Evolutionary conservation across 2,888 invertebrate species (phyloP).

Genomic region (Flexamia atlantica): DNA sequence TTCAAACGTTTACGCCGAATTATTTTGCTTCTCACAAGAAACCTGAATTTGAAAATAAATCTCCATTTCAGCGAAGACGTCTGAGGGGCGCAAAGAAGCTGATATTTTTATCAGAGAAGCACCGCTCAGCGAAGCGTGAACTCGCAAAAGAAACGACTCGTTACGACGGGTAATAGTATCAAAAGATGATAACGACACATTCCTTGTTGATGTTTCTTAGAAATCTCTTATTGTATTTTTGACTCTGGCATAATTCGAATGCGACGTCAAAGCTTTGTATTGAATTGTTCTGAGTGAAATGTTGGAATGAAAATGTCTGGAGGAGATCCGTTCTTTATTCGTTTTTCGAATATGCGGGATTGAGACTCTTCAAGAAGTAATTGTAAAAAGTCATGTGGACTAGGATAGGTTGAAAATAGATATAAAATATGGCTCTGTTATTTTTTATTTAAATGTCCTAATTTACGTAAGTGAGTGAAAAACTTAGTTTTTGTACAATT

Average conservation of each 20-base stretch:
- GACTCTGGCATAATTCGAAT: constrained; percentile 18
- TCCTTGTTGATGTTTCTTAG: constrained; percentile 6
- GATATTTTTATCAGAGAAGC: constrained; percentile 35
- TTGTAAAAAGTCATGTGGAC: no score
- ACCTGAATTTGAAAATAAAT: no score
- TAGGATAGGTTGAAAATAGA: no score
- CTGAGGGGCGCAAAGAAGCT: constrained; percentile 12
- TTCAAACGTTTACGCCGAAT: neutral
- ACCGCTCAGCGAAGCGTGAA: neutral
- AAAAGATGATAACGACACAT: constrained; percentile 45
- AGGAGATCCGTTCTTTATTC: neutral
- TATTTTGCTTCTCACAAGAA: neutral
- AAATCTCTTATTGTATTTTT: constrained; percentile 31
- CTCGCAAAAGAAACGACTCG: neutral
- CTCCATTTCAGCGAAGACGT: neutral
- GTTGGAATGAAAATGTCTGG: neutral
- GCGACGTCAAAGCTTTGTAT: constrained; percentile 33
- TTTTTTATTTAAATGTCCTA: no score
- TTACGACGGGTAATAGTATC: constrained; percentile 26
- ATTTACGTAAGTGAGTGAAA: no score
- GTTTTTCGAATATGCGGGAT: no score
- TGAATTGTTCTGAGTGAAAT: neutral
- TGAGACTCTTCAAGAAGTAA: no score
- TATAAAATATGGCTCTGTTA: no score
- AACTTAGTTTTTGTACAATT: no score